These are phyloP conservation scores for Ctenodactylus gundi DNA, from an alignment of 2,113 vertebrate genomes.

Conservation along the genomic window DNA sequence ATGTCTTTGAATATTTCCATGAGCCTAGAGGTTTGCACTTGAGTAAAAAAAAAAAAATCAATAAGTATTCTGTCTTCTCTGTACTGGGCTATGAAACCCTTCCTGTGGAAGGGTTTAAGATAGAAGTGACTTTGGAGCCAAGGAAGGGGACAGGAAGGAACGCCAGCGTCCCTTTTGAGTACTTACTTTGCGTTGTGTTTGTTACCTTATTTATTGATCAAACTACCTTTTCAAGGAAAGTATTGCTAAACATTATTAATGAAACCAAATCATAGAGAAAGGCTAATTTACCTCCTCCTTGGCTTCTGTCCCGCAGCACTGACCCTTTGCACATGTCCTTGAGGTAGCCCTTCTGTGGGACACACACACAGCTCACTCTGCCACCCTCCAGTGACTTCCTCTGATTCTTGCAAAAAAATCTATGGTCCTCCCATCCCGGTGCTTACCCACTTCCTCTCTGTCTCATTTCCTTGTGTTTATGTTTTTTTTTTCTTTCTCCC, in stretches of 20 bases:
- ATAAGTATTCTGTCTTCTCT: not conserved
- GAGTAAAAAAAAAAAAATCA: not conserved
- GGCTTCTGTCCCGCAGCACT: not conserved
- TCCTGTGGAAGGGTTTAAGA: not conserved
- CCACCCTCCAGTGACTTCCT: not conserved
- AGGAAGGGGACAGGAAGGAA: not conserved
- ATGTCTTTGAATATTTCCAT: not conserved
- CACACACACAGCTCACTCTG: fast-evolving
- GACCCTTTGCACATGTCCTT: no score
- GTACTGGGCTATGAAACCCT: not conserved
- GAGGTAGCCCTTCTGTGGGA: not conserved
- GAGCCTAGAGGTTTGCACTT: not conserved
- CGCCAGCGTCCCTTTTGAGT: not conserved
- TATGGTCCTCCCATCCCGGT: not conserved
- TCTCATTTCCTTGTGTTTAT: no score
- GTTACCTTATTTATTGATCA: not conserved
- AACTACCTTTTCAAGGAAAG: not conserved
- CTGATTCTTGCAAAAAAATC: not conserved
- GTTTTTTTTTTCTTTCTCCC: no score
- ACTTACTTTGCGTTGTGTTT: not conserved
- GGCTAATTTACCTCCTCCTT: fast-evolving
- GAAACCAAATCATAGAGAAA: no score
- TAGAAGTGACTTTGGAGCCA: not conserved
- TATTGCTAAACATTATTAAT: not conserved
- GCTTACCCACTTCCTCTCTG: not conserved